phyloP scores from a whole-genome alignment of 2,797 vertebrate genomes.

The Enteromius anoplus region DNA sequence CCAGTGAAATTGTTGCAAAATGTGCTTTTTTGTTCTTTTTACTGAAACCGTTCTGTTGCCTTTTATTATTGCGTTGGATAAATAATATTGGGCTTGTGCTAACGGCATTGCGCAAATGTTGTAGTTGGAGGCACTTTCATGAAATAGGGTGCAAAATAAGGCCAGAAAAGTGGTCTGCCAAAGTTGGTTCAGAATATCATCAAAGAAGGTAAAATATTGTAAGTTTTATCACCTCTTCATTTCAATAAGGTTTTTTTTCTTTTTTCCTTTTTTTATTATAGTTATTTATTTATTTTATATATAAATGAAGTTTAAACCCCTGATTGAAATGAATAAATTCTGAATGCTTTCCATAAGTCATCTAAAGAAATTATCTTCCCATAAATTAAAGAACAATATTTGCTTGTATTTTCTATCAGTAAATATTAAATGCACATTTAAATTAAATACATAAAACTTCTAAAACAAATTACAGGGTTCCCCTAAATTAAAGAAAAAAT shows the following conservation, averaged over 20 bases:
- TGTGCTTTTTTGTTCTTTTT: neutral
- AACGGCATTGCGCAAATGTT: constrained; percentile 5
- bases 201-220: neutral
- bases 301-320: neutral
- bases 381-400: neutral
- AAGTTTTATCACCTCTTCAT: neutral
- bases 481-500: neutral
- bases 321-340: neutral
- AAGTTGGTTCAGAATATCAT: neutral
- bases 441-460: neutral
- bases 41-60: neutral
- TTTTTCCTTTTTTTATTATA: neutral
- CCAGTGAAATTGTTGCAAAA: constrained; percentile 9
- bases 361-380: neutral
- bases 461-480: neutral
- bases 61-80: neutral
- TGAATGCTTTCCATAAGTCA: neutral
- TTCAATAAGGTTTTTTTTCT: neutral
- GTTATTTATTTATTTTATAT: no score
- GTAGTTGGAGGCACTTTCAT: constrained; percentile 1
- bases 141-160: neutral
- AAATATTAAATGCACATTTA: neutral
- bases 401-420: neutral
- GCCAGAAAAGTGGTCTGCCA: neutral
- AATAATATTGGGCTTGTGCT: neutral